A percentile compares a stretch with the other conserved stretches of the same genome.
Conservation (phyloP, 2,113 vertebrate genomes). For the Sciurus niger region DNA sequence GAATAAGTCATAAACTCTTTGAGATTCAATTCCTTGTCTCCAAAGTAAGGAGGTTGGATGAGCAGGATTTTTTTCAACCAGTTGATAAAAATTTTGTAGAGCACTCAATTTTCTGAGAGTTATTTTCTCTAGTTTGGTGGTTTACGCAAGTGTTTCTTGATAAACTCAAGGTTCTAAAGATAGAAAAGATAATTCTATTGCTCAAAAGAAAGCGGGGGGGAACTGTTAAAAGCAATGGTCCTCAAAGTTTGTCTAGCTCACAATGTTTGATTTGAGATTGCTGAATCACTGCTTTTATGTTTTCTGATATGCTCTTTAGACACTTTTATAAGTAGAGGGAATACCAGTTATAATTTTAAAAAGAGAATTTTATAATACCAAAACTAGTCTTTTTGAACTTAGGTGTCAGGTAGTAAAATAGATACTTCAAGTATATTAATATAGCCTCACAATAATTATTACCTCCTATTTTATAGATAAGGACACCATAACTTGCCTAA, state of each 20-base stretch:
- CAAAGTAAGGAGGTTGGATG: background rate
- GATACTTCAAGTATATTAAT: background rate
- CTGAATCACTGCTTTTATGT: background rate
- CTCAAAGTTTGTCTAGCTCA: background rate
- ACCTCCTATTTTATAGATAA: background rate
- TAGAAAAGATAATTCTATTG: background rate
- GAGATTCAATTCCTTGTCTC: slow-evolving; percentile 1
- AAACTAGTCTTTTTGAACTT: background rate
- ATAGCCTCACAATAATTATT: background rate
- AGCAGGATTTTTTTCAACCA: slow-evolving; percentile 25
- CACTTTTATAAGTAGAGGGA: background rate
- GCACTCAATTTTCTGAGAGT: background rate
- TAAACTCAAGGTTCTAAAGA: background rate
- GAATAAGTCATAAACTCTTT: slow-evolving; percentile 7
- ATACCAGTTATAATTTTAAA: background rate
- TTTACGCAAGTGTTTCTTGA: background rate
- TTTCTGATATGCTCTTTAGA: background rate
- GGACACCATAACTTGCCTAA: background rate
- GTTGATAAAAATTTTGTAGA: background rate
- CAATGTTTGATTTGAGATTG: background rate
- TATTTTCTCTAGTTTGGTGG: background rate
- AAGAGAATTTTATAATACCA: slow-evolving; percentile 1
- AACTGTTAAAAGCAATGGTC: background rate
- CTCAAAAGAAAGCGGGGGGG: background rate
- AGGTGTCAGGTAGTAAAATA: background rate